Base-by-base conservation (phyloP, 2,113 vertebrate species). In the Colaptes auratus region DNA sequence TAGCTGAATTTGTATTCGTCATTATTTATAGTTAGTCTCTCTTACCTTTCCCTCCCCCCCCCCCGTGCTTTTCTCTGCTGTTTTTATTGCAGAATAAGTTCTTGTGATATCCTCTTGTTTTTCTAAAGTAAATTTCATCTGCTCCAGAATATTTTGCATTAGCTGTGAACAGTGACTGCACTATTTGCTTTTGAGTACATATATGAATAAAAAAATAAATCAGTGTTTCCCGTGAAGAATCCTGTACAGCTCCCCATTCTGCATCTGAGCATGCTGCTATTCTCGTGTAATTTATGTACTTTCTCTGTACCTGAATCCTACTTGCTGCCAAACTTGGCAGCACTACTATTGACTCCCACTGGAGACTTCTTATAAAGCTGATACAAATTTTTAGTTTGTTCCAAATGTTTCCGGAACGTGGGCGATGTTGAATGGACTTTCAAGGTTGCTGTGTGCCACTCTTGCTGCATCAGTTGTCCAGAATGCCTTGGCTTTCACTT, bases 381-480 rank as follows among this genome's bases (percentile, higher is more conserved):
- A 31, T n/a, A 15, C 0, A 35, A 50, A 82, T 58, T 3, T 39
- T 13, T 21, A 64, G 16, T 35, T 71, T 50, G 50, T 63, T 69
- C 23, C 20, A 31, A 53, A 16, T 52, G 17, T 30, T 64, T 81
- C 30, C 0, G 0, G 24, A 46, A 21, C 0, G 2, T 16, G 35
- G 6, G 23, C 36, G 16, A 2, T 0, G 0, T 24, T n/a, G 25
- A 12, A 42, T 64, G 16, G 35, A 48, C 50, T 72, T 74, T 3
- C 9, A 46, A 31, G 33, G 24, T 63, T 76, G 52, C 59, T 46
- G 33, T 46, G 42, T 24, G 44, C 44, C 7, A 3, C 6, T 23
- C 6, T 19, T 88, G 60, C 31, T 59, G 39, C 7, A 27, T 35
- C 55, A 19, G 11, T 73, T 94, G 30, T 48, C 59, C 39, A 73